Evolutionary conservation across 2,888 invertebrate genomes (phyloP).

Genomic region (Tachina lurida): DNA sequence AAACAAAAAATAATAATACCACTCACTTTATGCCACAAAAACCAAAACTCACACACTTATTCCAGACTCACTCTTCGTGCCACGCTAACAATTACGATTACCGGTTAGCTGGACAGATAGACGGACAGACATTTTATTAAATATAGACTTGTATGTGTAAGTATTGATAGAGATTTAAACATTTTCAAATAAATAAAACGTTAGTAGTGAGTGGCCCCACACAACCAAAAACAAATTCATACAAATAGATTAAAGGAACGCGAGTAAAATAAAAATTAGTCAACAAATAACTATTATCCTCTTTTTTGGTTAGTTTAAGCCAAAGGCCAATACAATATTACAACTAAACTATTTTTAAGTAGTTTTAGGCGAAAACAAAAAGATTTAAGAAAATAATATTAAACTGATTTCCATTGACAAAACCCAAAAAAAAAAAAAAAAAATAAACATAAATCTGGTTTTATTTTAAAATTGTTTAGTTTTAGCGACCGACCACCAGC

Average conservation of each 20-base stretch:
- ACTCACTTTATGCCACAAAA: slow-evolving; percentile 44
- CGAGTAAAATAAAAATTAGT: slow-evolving; percentile 20
- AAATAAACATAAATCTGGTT: slow-evolving; percentile 43
- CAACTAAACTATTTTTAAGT: slow-evolving; percentile 58
- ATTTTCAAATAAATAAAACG: slow-evolving; percentile 59
- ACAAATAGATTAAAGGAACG: slow-evolving; percentile 12
- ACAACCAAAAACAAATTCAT: slow-evolving; percentile 46
- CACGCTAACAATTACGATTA: background rate
- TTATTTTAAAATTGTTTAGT: background rate
- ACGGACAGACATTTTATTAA: slow-evolving; percentile 43
- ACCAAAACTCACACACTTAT: slow-evolving; percentile 35
- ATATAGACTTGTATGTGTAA: slow-evolving; percentile 31
- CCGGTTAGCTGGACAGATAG: background rate
- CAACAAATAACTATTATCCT: slow-evolving; percentile 17
- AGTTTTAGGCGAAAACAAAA: background rate
- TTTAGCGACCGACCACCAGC: slow-evolving; percentile 63
- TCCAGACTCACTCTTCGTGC: background rate
- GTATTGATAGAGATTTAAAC: slow-evolving; percentile 64
- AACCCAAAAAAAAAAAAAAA: no score
- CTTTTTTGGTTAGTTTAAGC: slow-evolving; percentile 44
- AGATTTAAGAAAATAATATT: background rate
- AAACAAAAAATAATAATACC: slow-evolving; percentile 58
- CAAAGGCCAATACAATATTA: slow-evolving; percentile 68
- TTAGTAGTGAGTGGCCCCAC: slow-evolving; percentile 42
- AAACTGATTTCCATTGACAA: slow-evolving; percentile 54